Conservation (phyloP, 2,113 vertebrate genomes). For the Spermophilus dauricus region DNA sequence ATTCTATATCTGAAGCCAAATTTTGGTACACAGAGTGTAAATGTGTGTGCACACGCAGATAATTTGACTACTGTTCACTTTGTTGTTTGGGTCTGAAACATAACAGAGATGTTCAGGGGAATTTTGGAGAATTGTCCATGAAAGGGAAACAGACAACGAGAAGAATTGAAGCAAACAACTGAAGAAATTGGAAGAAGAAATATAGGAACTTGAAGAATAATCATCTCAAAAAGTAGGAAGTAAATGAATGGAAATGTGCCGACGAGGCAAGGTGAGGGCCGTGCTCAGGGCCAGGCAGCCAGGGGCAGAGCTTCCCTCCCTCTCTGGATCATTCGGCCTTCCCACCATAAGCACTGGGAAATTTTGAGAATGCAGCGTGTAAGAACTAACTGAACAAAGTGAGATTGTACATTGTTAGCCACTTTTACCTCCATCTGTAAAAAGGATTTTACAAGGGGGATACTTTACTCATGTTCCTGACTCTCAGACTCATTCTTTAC, state of each 20-base stretch:
- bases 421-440: not conserved
- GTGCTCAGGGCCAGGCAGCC: no score
- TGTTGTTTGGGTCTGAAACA: not conserved
- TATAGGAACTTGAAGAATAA: not conserved
- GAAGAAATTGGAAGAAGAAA: not conserved
- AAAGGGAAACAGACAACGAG: not conserved
- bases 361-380: not conserved
- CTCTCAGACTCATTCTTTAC: not conserved
- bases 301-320: no score
- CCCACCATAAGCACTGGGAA: not conserved
- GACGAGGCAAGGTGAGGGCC: not conserved
- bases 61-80: not conserved
- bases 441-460: not conserved
- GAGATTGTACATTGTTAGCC: not conserved
- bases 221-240: not conserved
- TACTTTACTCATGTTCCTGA: not conserved
- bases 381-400: not conserved
- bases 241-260: not conserved
- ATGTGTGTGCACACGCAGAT: not conserved
- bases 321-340: not conserved
- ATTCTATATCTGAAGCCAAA: not conserved
- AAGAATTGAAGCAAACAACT: not conserved
- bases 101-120: not conserved
- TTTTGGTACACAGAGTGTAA: not conserved
- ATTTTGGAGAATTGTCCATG: not conserved